Conservation (phyloP, 2,888 invertebrate genomes). For the Acronicta psi region DNA sequence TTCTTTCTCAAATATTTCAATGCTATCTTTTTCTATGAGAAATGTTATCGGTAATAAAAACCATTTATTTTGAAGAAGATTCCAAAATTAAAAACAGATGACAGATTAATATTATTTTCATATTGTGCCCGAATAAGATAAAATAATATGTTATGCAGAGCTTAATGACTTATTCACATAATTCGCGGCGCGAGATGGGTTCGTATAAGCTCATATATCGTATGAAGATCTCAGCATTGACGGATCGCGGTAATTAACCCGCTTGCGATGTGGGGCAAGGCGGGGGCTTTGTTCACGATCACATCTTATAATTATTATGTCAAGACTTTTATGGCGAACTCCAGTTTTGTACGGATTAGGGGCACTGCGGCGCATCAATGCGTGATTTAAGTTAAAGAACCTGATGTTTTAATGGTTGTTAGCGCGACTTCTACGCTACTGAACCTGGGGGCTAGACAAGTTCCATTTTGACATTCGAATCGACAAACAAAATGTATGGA, state of each 20-base stretch:
- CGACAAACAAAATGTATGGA: too few species aligned
- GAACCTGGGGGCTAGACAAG: too few species aligned
- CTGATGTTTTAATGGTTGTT: too few species aligned
- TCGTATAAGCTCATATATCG: conserved; percentile 63
- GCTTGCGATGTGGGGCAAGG: conserved; percentile 66
- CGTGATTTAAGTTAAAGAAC: not conserved
- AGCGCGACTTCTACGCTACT: too few species aligned
- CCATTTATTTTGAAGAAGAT: too few species aligned
- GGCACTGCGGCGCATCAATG: not conserved
- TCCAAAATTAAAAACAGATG: conserved; percentile 6
- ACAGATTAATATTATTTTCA: conserved; percentile 36
- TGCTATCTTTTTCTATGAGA: too few species aligned
- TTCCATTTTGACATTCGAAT: too few species aligned
- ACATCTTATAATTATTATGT: conserved; percentile 63
- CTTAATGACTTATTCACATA: conserved; percentile 70
- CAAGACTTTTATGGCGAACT: conserved; percentile 50
- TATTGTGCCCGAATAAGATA: conserved; percentile 58
- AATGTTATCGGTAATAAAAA: too few species aligned
- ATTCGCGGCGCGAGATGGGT: conserved; percentile 57
- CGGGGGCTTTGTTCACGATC: conserved; percentile 62
- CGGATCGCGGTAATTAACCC: conserved; percentile 71
- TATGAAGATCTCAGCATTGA: conserved; percentile 76
- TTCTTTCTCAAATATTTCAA: too few species aligned
- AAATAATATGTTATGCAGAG: conserved; percentile 50
- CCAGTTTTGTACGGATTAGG: conserved; percentile 30